A percentile compares a stretch with the other conserved stretches of the same genome.
Conservation (phyloP, 2,113 vertebrate genomes). For the Myiagra hebetior region DNA sequence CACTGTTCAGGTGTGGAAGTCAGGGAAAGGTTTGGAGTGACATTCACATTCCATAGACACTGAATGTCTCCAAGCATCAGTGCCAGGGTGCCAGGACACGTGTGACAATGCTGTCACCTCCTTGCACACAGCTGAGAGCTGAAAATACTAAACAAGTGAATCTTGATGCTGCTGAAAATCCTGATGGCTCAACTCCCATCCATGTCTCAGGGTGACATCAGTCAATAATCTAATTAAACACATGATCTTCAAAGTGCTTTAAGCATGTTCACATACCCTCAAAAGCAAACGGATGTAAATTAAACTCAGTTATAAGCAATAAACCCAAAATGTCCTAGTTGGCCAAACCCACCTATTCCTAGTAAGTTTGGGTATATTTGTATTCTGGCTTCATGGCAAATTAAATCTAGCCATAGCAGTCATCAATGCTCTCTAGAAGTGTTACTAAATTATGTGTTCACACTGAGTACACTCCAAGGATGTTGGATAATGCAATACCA, state of each 20-base stretch:
- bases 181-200: background rate
- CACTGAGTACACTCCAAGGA: background rate
- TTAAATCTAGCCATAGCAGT: background rate
- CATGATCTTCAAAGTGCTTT: background rate
- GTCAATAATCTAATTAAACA: background rate
- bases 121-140: background rate
- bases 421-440: background rate
- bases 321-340: background rate
- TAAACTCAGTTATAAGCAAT: background rate
- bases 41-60: background rate
- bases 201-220: background rate
- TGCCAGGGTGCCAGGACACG: background rate
- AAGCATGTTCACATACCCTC: background rate
- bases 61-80: background rate
- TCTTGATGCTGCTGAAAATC: background rate
- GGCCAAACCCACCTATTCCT: background rate
- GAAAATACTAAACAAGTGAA: background rate
- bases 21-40: background rate
- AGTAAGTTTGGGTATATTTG: background rate
- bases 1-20: background rate
- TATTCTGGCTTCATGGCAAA: background rate
- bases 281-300: background rate
- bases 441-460: background rate
- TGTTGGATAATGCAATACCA: background rate
- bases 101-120: background rate